Evolutionary conservation across 2,113 vertebrate species (phyloP), one percentile per base, ranked within the genome.

Genomic region (Myxocyprinus asiaticus): DNA sequence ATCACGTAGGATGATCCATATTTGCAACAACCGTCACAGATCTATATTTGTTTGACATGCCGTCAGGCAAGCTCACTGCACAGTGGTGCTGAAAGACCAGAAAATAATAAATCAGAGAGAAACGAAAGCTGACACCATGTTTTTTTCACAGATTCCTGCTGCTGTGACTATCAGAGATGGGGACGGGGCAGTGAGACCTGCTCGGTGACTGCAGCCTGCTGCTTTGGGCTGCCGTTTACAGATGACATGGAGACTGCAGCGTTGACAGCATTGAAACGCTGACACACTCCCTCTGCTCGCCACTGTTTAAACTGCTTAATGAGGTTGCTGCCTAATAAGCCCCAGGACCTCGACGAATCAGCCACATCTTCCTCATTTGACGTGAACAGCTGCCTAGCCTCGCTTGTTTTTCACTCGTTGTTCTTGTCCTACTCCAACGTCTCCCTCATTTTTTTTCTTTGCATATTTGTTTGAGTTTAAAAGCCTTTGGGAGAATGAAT

Each of bases 321-420:
- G 80, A 85, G 80, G 48, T 82, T 76, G 64, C 73, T 80, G 80
- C 58, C 77, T 72, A 80, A 77, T 80, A 68, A 82, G 79, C 80
- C 80, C 58, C 67, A n/a, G 74, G 51, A 82, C 77, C 74, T 47
- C 33, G 2, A 72, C 58, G 53, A 69, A 53, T 48, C 65, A 61
- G 7, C 58, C 59, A 66, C n/a, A 76, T 79, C 77, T 76, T 70
- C 77, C 48, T 70, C 77, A 5, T 33, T 33, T 33, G 22, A 33
- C 22, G 10, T 70, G 47, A 78, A 61, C 14, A 6, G 42, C 43
- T 66, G 15, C 42, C 63, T 51, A 33, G 22, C 22, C 22, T 33
- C 22, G 22, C 22, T 33, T 33, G 67, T 67, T 45, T 33, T n/a
- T 58, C 9, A 58, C 15, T 55, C 22, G 22, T 33, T 3, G 1